Evolutionary conservation across 2,888 invertebrate species (phyloP).

Genomic region (Pyrgus malvae): DNA sequence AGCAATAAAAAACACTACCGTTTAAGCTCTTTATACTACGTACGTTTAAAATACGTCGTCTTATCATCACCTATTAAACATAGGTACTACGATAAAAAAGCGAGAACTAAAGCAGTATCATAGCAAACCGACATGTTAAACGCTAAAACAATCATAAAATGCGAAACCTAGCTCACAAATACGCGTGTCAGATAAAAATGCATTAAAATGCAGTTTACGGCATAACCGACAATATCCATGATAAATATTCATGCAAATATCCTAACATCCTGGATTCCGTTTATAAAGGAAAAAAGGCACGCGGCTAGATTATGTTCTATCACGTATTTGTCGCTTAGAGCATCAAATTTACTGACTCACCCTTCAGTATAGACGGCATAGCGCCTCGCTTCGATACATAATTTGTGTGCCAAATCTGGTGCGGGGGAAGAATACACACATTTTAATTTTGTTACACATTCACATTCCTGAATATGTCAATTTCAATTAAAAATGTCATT

Average conservation of each 20-base stretch:
- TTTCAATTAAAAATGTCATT: too few species aligned
- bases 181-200: constrained; percentile 65
- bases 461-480: too few species aligned
- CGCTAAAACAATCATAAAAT: constrained; percentile 20
- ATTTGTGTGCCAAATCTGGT: too few species aligned
- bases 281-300: constrained; percentile 75
- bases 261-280: constrained; percentile 76
- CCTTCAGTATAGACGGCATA: too few species aligned
- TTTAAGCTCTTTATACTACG: too few species aligned
- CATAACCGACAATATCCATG: constrained; percentile 59
- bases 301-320: constrained; percentile 57
- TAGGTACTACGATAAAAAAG: background rate
- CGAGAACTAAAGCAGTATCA: constrained; percentile 6
- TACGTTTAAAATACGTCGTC: too few species aligned
- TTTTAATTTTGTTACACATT: too few species aligned
- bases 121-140: constrained; percentile 2
- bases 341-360: too few species aligned
- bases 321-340: constrained; percentile 30
- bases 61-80: background rate
- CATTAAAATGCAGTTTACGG: constrained; percentile 74
- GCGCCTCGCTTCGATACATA: too few species aligned
- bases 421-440: too few species aligned
- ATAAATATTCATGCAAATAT: constrained; percentile 79
- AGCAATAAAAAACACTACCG: too few species aligned
- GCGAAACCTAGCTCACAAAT: constrained; percentile 26